phyloP scores from a whole-genome alignment of 2,113 vertebrate species.

The Bos javanicus region DNA sequence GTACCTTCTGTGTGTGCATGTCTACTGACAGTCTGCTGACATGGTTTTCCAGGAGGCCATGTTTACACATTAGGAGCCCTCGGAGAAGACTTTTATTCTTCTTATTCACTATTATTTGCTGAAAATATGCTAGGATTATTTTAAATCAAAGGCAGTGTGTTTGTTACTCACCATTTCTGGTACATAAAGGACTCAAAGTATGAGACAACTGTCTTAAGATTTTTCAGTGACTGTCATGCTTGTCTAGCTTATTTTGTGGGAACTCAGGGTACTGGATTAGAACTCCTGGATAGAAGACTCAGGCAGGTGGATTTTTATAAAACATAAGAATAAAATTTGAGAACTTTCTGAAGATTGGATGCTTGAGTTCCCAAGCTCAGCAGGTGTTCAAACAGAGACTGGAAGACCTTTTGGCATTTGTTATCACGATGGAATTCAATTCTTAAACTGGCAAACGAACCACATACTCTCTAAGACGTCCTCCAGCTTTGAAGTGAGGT shows the following conservation, averaged over 20 bases:
- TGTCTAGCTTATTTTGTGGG: not conserved
- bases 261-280: not conserved
- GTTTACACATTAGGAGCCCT: not conserved
- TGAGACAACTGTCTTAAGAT: not conserved
- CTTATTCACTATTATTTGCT: not conserved
- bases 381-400: not conserved
- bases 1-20: not conserved
- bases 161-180: not conserved
- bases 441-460: not conserved
- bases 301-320: not conserved
- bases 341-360: slow-evolving; percentile 11
- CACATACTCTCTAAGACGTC: not conserved
- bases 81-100: not conserved
- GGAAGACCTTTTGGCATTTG: not conserved
- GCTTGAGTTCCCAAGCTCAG: not conserved
- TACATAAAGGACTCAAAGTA: not conserved
- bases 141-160: not conserved
- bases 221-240: not conserved
- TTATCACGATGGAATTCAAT: not conserved
- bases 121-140: not conserved
- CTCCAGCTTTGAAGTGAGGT: not conserved
- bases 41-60: not conserved
- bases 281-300: not conserved
- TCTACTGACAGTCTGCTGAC: not conserved
- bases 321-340: not conserved